phyloP scores from a whole-genome alignment of 1,140 invertebrate genomes.

The Pseudachorutes palmiensis region DNA sequence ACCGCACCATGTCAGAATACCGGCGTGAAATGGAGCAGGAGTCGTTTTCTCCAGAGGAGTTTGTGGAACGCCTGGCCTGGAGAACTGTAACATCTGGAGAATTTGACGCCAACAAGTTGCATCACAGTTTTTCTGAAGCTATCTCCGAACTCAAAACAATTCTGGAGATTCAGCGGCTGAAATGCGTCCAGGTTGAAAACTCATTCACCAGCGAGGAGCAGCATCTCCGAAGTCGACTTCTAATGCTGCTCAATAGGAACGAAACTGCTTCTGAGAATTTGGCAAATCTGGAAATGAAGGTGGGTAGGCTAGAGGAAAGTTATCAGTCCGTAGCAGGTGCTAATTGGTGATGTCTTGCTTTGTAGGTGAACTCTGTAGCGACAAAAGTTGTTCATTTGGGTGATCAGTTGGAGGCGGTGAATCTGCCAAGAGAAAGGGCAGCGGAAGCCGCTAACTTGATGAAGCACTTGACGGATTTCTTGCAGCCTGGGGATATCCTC shows the following conservation, averaged over 20 bases:
- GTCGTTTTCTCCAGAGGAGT: slow-evolving; percentile 92
- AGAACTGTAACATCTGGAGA: slow-evolving; percentile 68
- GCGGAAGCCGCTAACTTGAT: slow-evolving; percentile 91
- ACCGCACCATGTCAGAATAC: slow-evolving; percentile 36
- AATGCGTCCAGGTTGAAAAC: slow-evolving; percentile 55
- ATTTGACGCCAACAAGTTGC: slow-evolving; percentile 69
- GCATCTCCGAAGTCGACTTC: slow-evolving; percentile 27
- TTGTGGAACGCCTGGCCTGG: slow-evolving; percentile 93
- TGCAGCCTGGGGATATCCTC: slow-evolving; percentile 68
- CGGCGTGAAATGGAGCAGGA: slow-evolving; percentile 54
- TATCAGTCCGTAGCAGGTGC: no score
- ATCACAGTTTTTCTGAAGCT: slow-evolving; percentile 43
- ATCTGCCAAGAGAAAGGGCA: slow-evolving; percentile 83
- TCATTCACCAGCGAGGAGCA: slow-evolving; percentile 69
- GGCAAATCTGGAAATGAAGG: slow-evolving; percentile 76
- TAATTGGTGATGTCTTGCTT: no score
- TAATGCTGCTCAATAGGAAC: slow-evolving; percentile 47
- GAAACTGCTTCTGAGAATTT: slow-evolving; percentile 67
- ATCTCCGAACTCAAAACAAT: slow-evolving; percentile 29
- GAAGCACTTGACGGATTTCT: slow-evolving; percentile 86
- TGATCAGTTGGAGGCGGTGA: slow-evolving; percentile 93
- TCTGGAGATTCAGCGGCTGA: slow-evolving; percentile 32
- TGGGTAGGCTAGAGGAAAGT: slow-evolving; percentile 41
- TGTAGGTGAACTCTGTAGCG: slow-evolving; percentile 90
- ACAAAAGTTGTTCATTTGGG: slow-evolving; percentile 95